These are phyloP conservation scores for Cerastis rubricosa DNA, from an alignment of 2,888 invertebrate genomes.

Conservation along the genomic window DNA sequence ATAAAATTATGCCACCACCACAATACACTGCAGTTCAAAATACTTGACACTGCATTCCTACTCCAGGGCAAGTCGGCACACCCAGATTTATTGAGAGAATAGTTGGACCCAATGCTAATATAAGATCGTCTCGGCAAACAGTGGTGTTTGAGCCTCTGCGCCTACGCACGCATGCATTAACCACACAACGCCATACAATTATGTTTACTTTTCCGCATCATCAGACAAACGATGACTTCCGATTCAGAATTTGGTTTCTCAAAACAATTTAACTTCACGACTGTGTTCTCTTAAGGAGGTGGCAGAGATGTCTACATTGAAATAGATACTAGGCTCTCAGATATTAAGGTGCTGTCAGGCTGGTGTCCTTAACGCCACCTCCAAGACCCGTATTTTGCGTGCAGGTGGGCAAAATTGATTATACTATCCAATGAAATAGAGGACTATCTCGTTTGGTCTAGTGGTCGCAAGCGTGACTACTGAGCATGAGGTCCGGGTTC, in stretches of 20 bases:
- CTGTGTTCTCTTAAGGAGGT: background rate
- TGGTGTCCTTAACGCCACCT: background rate
- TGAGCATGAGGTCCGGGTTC: no score
- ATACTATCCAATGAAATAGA: background rate
- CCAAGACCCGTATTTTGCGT: background rate
- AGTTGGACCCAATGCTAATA: slow-evolving; percentile 36
- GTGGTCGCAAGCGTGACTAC: no score
- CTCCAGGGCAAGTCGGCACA: slow-evolving; percentile 23
- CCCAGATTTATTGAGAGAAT: slow-evolving; percentile 45
- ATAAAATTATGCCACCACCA: no score
- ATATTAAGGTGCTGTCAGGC: background rate
- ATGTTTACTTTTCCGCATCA: slow-evolving; percentile 58
- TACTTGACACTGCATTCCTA: slow-evolving; percentile 9
- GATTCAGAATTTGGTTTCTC: slow-evolving; percentile 43
- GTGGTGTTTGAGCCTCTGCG: slow-evolving; percentile 50
- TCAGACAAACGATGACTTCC: slow-evolving; percentile 56
- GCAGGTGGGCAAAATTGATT: background rate
- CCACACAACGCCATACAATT: slow-evolving; percentile 43
- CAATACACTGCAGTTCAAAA: background rate
- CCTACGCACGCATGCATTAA: slow-evolving; percentile 64
- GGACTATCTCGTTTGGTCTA: background rate
- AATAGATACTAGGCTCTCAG: no score
- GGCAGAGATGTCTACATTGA: background rate
- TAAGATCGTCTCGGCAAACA: slow-evolving; percentile 59
- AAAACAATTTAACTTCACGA: slow-evolving; percentile 32